Evolutionary conservation across 1,140 invertebrate genomes (phyloP), one percentile per base, ranked within the genome.

Genomic region (Sarcophaga bullata): DNA sequence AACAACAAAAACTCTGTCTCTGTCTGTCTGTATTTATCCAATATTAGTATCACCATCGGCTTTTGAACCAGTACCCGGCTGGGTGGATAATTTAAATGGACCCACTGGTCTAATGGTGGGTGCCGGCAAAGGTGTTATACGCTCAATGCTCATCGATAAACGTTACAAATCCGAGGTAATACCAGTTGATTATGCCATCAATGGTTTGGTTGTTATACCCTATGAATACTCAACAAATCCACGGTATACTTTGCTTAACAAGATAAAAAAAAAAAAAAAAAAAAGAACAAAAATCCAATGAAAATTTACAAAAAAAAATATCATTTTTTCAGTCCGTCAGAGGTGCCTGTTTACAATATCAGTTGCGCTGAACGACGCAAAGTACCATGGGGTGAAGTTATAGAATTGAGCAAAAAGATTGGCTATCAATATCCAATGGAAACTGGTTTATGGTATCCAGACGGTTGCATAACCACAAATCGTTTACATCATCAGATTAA

Each of bases 41-140:
- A 78, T 19, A 8, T 80, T 89, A 94, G 95, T 95, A 19, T 93
- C 92, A 81, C 94, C 94, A 13, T 90, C 93, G 17, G 90, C 90
- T 80, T 88, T 90, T 82, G 94, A 95, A 84, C 95, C 95, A 0
- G 68, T 94, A 7, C 91, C 92, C 58, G 96, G 97, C 0, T 99
- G 97, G 97, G 97, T 98, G 73, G 97, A 99, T 88, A 98, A 95
- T 90, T 92, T 97, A 10, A 98, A 98, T 91, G 97, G 97, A 15
- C 89, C 90, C 6, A 89, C 88, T 11, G 90, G 89, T 8, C 85
- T 90, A 1, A 90, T 90, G 86, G 87, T 90, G 62, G 95, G 93
- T 0, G 94, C 93, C 46, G 96, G 95, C 4, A 97, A 97, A 91
- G 97, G 97, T n/a, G 94, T 97, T 9, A 93, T 98, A 73, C 92